Base-by-base conservation (phyloP, 2,113 vertebrate species). In the Thunnus maccoyii region DNA sequence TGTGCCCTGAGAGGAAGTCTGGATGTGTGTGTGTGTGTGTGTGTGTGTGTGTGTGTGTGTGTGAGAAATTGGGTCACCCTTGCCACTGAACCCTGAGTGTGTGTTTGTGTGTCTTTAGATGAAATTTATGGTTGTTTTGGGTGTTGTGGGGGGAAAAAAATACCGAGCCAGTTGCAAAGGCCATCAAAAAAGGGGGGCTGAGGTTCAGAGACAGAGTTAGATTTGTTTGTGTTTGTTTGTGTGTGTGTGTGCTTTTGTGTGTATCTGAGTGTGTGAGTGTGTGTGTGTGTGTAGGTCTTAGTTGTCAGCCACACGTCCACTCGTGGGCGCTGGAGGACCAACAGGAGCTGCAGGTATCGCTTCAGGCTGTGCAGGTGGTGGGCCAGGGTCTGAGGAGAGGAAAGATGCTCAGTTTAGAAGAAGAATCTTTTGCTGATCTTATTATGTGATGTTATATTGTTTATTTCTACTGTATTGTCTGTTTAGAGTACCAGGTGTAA, bases 271-370 rank as follows among this genome's bases (percentile, higher is more conserved):
- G 16, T 44, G 71, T 57, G 74, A 44, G 55, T 71, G 44, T 72
- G 56, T 73, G 57, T 72, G 51, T 32, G 36, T 51, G 46, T 12
- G 50, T 3, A 13, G 46, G 69, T 83, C 76, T 93, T 84, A 93
- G 86, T 92, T 89, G 73, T 95, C 95, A 71, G 92, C 78, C 67
- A 84, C 93, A 63, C 94, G 90, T 82, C 88, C 96, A 16, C 96
- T 95, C 0, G 94, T 93, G 0, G 96, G 90, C 51, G 91, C 94
- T 0, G 96, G 89, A 1, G 96, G 94, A 30, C 96, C 96, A 54
- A 95, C 93, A 0, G 96, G 95, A 5, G 89, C 95, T 0, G 96
- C 92, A 18, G 96, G 94, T n/a, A 97, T 93, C 36, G 94, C 96
- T n/a, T 99, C 98, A 0, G 95, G 86, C 88, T 95, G 95, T 81